Conservation (phyloP, 1,140 invertebrate species). For the Leptinotarsa lineolata region DNA sequence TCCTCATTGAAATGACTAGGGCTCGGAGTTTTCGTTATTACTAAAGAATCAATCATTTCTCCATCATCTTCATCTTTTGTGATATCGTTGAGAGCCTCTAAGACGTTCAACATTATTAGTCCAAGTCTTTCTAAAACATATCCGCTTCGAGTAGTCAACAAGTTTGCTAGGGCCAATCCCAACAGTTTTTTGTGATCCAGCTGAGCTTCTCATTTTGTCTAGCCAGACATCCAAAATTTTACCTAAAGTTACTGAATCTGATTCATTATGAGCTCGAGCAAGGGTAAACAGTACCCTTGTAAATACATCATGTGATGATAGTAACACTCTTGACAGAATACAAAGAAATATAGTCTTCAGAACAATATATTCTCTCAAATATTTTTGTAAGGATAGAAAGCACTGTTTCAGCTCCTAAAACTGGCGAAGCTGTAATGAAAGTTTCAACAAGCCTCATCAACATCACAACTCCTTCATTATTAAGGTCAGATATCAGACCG, state of each 20-base stretch:
- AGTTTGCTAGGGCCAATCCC: conserved; percentile 78
- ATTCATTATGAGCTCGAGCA: conserved; percentile 54
- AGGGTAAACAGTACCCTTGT: conserved; percentile 66
- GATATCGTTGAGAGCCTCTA: conserved; percentile 86
- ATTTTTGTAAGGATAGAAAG: conserved; percentile 69
- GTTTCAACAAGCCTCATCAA: conserved; percentile 75
- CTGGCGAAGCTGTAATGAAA: conserved; percentile 68
- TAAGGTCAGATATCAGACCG: conserved; percentile 76
- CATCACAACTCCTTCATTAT: conserved; percentile 75
- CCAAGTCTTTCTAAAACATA: conserved; percentile 75
- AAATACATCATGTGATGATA: conserved; percentile 75
- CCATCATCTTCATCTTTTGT: conserved; percentile 73
- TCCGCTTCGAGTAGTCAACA: conserved; percentile 71
- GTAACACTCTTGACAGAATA: conserved; percentile 75
- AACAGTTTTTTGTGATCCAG: conserved; percentile 81
- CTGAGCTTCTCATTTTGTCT: conserved; percentile 75
- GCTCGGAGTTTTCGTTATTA: conserved; percentile 56
- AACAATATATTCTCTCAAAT: conserved; percentile 69
- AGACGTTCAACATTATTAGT: conserved; percentile 75
- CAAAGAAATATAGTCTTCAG: conserved; percentile 75
- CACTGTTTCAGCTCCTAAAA: conserved; percentile 67
- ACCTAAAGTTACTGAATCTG: conserved; percentile 66
- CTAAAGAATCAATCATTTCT: conserved; percentile 56
- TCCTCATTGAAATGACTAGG: conserved; percentile 52
- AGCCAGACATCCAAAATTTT: conserved; percentile 78